These are phyloP conservation scores for Taphrorychus bicolor DNA, from an alignment of 2,888 invertebrate species.

Conservation along the genomic window DNA sequence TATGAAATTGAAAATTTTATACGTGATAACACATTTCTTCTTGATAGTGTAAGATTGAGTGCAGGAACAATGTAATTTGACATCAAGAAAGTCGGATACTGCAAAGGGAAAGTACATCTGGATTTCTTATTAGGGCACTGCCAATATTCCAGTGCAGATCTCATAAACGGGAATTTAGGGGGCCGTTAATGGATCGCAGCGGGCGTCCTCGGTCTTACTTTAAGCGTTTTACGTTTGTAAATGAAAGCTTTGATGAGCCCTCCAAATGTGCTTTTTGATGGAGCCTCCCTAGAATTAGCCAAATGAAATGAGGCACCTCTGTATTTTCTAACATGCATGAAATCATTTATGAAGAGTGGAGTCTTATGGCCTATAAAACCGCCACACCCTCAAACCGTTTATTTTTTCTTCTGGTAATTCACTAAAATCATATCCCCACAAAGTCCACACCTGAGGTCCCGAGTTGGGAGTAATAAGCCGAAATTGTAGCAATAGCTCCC, in stretches of 20 bases:
- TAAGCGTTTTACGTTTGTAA: slow-evolving; percentile 48
- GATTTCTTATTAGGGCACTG: slow-evolving; percentile 56
- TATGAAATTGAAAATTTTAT: slow-evolving; percentile 56
- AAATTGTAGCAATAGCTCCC: slow-evolving; percentile 56
- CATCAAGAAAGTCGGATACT: too few species aligned
- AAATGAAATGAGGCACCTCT: background rate
- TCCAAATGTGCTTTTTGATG: slow-evolving; percentile 23
- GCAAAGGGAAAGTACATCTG: slow-evolving; percentile 56
- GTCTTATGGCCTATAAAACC: background rate
- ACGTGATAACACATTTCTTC: slow-evolving; percentile 52
- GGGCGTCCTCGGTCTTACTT: slow-evolving; percentile 51
- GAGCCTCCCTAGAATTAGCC: slow-evolving; percentile 6
- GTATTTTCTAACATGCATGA: background rate
- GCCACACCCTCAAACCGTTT: slow-evolving; percentile 3
- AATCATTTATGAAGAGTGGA: background rate
- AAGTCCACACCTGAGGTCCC: slow-evolving; percentile 39
- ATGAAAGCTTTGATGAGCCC: slow-evolving; percentile 40
- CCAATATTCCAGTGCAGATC: slow-evolving; percentile 50
- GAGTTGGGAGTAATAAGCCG: slow-evolving; percentile 43
- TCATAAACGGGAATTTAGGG: slow-evolving; percentile 48
- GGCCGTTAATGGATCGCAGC: slow-evolving; percentile 53
- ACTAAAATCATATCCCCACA: slow-evolving; percentile 31
- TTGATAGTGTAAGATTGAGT: too few species aligned
- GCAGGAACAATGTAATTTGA: background rate
- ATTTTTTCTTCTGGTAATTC: slow-evolving; percentile 34